A percentile compares a stretch with the other conserved stretches of the same genome.
These are phyloP conservation scores for Eudemis profundana DNA, from an alignment of 2,888 invertebrate genomes.

Conservation along the genomic window DNA sequence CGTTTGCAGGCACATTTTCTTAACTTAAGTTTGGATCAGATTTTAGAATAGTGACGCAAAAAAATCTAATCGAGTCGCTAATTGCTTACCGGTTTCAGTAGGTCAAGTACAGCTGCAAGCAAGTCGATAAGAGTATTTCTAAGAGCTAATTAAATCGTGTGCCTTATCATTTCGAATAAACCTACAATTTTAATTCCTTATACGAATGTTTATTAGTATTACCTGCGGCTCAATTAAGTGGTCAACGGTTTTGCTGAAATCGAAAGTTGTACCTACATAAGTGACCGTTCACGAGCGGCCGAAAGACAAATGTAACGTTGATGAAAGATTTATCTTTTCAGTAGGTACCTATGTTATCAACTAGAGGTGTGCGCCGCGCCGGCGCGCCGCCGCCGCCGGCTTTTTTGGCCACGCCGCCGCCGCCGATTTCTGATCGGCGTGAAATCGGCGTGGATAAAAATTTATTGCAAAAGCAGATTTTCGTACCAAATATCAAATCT, in stretches of 20 bases:
- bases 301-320: too few species aligned
- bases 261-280: neutral
- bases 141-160: slow-evolving; percentile 21
- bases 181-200: neutral
- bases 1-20: slow-evolving; percentile 48
- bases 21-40: slow-evolving; percentile 37
- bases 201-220: neutral
- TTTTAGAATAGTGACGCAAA: slow-evolving; percentile 10
- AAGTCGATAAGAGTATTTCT: slow-evolving; percentile 19
- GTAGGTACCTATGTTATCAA: too few species aligned
- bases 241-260: neutral
- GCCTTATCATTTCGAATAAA: slow-evolving; percentile 13
- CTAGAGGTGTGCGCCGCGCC: too few species aligned
- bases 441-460: too few species aligned
- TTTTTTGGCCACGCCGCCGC: too few species aligned
- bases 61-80: slow-evolving; percentile 22
- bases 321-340: too few species aligned
- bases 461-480: too few species aligned
- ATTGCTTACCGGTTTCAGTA: neutral
- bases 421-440: too few species aligned
- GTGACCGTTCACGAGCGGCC: too few species aligned
- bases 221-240: neutral
- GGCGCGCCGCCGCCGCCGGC: too few species aligned
- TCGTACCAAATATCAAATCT: too few species aligned
- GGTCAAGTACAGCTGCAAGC: neutral